These are phyloP conservation scores for roundworm (Caenorhabditis elegans) DNA, from an alignment of 1,140 invertebrate species.

Conservation along the genomic window DNA sequence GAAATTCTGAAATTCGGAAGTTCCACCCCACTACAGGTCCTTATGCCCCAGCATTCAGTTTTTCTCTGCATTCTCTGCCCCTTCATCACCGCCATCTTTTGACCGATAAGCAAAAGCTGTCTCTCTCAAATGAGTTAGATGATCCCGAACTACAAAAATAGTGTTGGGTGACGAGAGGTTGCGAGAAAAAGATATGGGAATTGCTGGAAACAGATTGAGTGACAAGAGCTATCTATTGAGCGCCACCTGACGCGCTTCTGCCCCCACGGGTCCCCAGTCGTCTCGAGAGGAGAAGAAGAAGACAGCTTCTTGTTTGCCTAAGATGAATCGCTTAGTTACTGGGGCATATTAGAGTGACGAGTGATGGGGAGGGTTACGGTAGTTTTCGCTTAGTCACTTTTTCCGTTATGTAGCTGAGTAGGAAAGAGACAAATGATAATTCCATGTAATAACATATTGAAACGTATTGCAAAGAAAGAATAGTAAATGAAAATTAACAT, in stretches of 20 bases:
- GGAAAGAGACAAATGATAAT: no score
- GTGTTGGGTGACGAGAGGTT: not conserved
- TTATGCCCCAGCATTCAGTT: not conserved
- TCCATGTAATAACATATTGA: no score
- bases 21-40: not conserved
- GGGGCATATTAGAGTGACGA: not conserved
- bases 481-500: no score
- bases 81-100: not conserved
- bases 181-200: not conserved
- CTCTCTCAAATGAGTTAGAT: conserved; percentile 12
- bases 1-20: not conserved
- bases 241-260: not conserved
- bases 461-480: no score
- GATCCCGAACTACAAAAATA: not conserved
- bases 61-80: not conserved
- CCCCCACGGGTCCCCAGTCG: conserved; percentile 24
- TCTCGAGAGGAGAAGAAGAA: conserved; percentile 5
- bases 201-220: conserved; percentile 25
- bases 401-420: no score
- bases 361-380: not conserved
- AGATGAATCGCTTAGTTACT: conserved; percentile 23
- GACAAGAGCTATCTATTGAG: conserved; percentile 13
- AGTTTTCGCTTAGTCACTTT: not conserved
- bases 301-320: conserved; percentile 4
- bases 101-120: conserved; percentile 18